Conservation (phyloP, 2,113 vertebrate species). For the Cheirogaleus medius region DNA sequence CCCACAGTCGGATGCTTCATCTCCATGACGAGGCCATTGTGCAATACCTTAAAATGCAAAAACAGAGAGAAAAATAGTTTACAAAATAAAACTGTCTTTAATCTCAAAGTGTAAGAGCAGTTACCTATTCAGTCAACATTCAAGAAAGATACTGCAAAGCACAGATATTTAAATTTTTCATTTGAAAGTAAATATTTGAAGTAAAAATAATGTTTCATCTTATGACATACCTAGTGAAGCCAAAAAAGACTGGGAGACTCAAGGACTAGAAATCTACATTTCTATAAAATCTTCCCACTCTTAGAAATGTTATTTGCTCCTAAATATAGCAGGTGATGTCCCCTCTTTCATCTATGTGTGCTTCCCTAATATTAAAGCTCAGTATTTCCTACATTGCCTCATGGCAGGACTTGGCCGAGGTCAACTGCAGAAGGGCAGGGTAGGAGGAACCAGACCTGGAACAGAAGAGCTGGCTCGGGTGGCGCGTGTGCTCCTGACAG, state of each 20-base stretch:
- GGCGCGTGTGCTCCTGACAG: background rate
- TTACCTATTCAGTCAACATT: background rate
- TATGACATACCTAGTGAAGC: background rate
- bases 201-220: background rate
- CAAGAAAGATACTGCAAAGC: background rate
- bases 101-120: background rate
- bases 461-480: accelerated
- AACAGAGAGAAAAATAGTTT: constrained; percentile 35
- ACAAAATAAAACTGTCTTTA: background rate
- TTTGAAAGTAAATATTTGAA: constrained; percentile 22
- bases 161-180: background rate
- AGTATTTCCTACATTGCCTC: background rate
- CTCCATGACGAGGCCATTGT: constrained; percentile 93
- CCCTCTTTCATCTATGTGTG: background rate
- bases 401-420: background rate
- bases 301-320: constrained; percentile 10
- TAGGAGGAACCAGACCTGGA: background rate
- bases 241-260: background rate
- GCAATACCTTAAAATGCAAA: constrained; percentile 88
- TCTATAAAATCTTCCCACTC: background rate
- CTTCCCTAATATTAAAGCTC: background rate
- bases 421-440: background rate
- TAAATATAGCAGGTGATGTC: background rate
- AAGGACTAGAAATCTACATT: background rate
- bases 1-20: constrained; percentile 94